Evolutionary conservation across 1,140 invertebrate species (phyloP), one percentile per base, ranked within the genome.

Genomic region (Physella acuta): DNA sequence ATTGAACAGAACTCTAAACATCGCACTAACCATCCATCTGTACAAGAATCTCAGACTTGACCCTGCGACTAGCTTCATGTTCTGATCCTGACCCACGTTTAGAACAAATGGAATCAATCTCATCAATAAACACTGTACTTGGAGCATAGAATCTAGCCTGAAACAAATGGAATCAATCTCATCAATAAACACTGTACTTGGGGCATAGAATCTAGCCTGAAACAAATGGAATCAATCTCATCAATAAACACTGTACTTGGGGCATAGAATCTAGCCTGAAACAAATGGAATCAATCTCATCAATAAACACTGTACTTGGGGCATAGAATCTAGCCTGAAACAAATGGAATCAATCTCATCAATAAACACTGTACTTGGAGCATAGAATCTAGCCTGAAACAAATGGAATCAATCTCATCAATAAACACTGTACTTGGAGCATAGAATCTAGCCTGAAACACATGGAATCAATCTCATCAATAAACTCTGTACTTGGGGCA

Each of bases 321-420:
- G 98, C 96, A 89, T 99, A 98, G 93, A 94, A 59, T 97, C 97
- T 85, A 98, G 88, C 73, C 93, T 89, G 0, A 95, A 98, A 85
- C 97, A 99, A 59, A 99, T 86, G 4, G 97, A 98, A 87, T 99
- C 98, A 70, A 99, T 99, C 89, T 99, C 98, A 87, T 99, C 98
- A 70, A 99, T 97, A 85, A 99, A 99, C 77, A 99, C 99, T 52
- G 97, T 99, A 79, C 94, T 96, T 20, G 98, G 98, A 62, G 98
- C 96, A 89, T 99, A 98, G 88, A 98, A 99, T 75, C 97, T 88
- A 4, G 97, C 97, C 93, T 94, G 83, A 33, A 87, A 78, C 33
- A 71, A 59, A 99, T 86, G 4, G 97, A 98, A 87, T 99, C 98
- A 70, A 99, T 99, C 89, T 99, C 98, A 87, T 99, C 98, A 70